Base-by-base conservation (phyloP, 30 jellyfish, hydroid and myxozoan genomes). In the Clytia hemisphaerica region DNA sequence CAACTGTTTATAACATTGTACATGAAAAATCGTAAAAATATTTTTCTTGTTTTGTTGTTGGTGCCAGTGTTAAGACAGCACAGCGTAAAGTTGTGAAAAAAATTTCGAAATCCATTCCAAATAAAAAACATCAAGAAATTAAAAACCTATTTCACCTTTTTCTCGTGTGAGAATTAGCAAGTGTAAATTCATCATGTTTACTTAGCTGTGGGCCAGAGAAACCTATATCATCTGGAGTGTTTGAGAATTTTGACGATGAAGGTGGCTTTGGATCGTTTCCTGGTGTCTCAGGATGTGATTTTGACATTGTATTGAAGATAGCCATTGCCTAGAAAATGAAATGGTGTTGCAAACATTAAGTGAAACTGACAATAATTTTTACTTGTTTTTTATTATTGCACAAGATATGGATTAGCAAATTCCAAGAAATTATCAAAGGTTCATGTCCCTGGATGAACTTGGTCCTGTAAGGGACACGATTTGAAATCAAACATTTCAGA, bases 291-390 rank as follows among this genome's bases (percentile, higher is more conserved):
- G 90, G 85, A 6, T 40, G 26, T 0, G 47, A 37, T 7, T 79
- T 79, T 34, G 93, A 61, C 6, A 88, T 40, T 36, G 92, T 60
- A 1, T 83, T 75, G 47, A 46, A 88, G 27, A 88, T 94, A 18
- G 97, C 89, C 94, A 88, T 88, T 10, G 97, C 97, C 97, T 88
- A 38, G 24, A 71, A 77, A 16, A 42, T 12, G 19, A 27, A 21
- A 45, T 4, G 28, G 14, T 16, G 16, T 4, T 26, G 4, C 33
- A 9, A 21, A 30, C 19, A 5, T 15, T 18, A 19, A 16, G 72
- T 16, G 6, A 58, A 18, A 30, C 55, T 58, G 61, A 34, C 15
- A 15, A 9, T 27, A 58, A 27, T 19, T 5, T 25, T 7, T 7
- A 22, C 19, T 9, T 51, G 7, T 12, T 51, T 22, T 51, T 9